Evolutionary conservation across 2,113 vertebrate genomes (phyloP), one percentile per base, ranked within the genome.

Genomic region (Gobio gobio): DNA sequence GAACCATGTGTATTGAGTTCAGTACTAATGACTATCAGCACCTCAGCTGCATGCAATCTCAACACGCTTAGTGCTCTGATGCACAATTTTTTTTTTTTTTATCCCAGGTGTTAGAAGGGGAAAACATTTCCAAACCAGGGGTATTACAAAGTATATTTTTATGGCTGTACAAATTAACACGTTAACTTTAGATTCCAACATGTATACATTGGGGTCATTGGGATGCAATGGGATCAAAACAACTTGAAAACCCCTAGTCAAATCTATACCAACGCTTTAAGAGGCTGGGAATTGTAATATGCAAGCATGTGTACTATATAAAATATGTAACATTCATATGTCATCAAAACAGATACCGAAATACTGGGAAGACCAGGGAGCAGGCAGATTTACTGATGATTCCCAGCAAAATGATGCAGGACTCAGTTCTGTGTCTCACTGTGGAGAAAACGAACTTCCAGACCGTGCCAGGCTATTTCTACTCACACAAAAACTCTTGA

Each of bases 341-440:
- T 70, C 12, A 12, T 88, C 26, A 22, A 51, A 45, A 58, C 33
- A 96, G 95, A 86, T 95, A 51, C 94, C 94, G 12, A 88, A 91
- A 56, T 93, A 94, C 33, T 95, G 94, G 92, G 88, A 90, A 4
- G 49, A 85, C 14, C 91, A 88, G 49, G 56, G 82, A 83, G 58
- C 73, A 4, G 66, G 84, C 10, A 22, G 26, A 47, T 49, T 78
- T 26, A 59, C 74, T 0, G 83, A 90, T 9, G 87, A 90, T 26
- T 14, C 5, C 4, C 59, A 47, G 5, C 3, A 86, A 64, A 76
- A 58, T 1, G 91, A 91, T 16, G 87, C 84, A 73, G 77, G 88
- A 0, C 10, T 59, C 10, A 43, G 47, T 58, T 83, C 10, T 1
- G 43, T 0, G 4, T 13, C 74, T 74, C 83, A 54, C 47, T 70